Evolutionary conservation across 2,888 invertebrate species (phyloP), one percentile per base, ranked within the genome.

Genomic region (Oconnorella tubifera): DNA sequence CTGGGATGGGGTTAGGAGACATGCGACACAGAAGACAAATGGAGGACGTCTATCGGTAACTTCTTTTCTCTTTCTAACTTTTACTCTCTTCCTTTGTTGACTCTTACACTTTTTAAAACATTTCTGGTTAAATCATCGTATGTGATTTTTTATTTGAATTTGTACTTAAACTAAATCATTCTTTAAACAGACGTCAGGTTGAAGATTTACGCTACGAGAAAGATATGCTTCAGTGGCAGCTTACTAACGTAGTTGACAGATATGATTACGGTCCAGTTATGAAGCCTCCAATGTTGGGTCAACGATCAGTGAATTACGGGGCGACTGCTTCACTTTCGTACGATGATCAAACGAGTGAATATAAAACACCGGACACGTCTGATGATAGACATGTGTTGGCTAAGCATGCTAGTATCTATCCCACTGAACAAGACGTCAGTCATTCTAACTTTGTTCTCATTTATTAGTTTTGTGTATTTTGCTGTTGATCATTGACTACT

Each of bases 371-470:
- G 0, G 95, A 96, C 83, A 91, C 92, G n/a, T 89, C 89, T 25
- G 97, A 98, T 83, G 98, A 98, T 84, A 88, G 94, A 3, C 96
- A 97, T 84, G 92, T 97, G 65, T 88, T 93, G 81, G 89, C 91
- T 59, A 90, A 92, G 76, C 97, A 98, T 83, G 89, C 91, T 0
- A 90, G 90, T 70, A 93, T 99, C 75, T 96, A 95, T 85, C 97
- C 97, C 0, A 88, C 89, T 76, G 95, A 95, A 82, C 88, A 88
- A 74, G 92, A 96, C 73, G 75, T 77, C 68, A 63, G 67, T 50
- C 29, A 31, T 27, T 63, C 48, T 2, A 6, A 6, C 32, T 59
- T 25, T 23, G n/a, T 53, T 23, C 25, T 23, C n/a, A n/a, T 53
- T 25, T n/a, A 53, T 10, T 53, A 14, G 53, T 23, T 53, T n/a